Base-by-base conservation (phyloP, 2,888 invertebrate genomes). In the Branchipolynoe longqiensis region DNA sequence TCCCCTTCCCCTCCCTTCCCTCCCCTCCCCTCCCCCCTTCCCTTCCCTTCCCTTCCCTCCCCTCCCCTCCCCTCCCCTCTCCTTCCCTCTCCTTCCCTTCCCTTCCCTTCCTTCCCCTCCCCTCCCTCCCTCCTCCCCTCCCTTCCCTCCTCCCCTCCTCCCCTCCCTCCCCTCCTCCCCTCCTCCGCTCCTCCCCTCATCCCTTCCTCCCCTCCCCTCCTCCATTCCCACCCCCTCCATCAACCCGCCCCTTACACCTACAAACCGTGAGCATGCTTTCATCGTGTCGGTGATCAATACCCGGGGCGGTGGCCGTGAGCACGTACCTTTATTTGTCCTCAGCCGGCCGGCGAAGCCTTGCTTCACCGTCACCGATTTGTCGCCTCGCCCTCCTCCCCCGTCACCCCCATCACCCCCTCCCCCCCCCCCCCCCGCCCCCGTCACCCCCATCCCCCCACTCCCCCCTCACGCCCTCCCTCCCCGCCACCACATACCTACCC, bases 1-100 rank as follows among this genome's bases (percentile, higher is more conserved):
- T n/a, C n/a, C 62, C 62, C 62, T 62, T 25, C 62, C 62, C n/a
- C 62, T n/a, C 62, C n/a, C 28, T n/a, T 25, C n/a, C 62, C 62
- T n/a, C n/a, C 62, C 28, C 28, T 28, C 28, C 62, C 62, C n/a
- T n/a, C 62, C 62, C n/a, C 28, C 25, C 28, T 28, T 25, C 28
- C 28, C n/a, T 25, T 25, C 62, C n/a, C 62, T 25, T 25, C 6
- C 62, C 28, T 25, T 28, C 28, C 28, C 62, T 25, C 62, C 62
- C 28, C n/a, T 28, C 6, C 62, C n/a, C 6, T 28, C 12, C 28
- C 48, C 18, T 8, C 48, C 18, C 18, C 48, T 18, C 8, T 48
- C 48, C 48, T 48, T 8, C 48, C 48, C n/a, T 25, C n/a, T 25
- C n/a, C 62, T 25, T n/a, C n/a, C 62, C 62, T 25, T 62, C 62